Conservation (phyloP, 2,113 vertebrate genomes). For the Labrus mixtus region DNA sequence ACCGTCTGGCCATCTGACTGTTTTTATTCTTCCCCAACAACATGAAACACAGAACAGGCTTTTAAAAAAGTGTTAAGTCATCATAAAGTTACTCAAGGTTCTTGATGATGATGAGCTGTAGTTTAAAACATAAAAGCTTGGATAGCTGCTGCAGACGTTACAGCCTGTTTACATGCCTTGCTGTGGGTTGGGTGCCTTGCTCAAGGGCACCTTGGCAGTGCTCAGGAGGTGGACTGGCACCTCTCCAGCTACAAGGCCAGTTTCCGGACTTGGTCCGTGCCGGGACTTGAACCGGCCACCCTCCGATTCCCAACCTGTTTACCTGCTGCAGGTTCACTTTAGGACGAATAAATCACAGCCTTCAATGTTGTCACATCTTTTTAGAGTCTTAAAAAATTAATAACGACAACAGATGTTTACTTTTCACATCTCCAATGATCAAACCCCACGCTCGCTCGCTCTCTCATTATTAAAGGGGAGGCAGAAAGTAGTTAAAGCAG, state of each 20-base stretch:
- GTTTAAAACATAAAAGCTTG: no score
- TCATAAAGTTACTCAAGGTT: background rate
- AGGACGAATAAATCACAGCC: background rate
- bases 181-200: no score
- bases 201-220: no score
- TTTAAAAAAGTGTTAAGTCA: background rate
- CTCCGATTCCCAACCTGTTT: background rate
- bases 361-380: background rate
- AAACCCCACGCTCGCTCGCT: slow-evolving; percentile 10
- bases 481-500: slow-evolving; percentile 55
- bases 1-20: background rate
- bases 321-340: background rate
- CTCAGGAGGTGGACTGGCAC: no score
- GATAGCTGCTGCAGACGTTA: no score
- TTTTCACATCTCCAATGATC: background rate
- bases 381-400: background rate
- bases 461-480: slow-evolving; percentile 43
- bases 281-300: no score
- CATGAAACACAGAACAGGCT: background rate
- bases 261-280: no score
- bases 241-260: no score
- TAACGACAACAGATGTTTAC: background rate
- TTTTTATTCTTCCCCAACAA: background rate
- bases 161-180: no score
- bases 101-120: no score